Conservation (phyloP, 2,797 vertebrate genomes). For the Carduelis carduelis region DNA sequence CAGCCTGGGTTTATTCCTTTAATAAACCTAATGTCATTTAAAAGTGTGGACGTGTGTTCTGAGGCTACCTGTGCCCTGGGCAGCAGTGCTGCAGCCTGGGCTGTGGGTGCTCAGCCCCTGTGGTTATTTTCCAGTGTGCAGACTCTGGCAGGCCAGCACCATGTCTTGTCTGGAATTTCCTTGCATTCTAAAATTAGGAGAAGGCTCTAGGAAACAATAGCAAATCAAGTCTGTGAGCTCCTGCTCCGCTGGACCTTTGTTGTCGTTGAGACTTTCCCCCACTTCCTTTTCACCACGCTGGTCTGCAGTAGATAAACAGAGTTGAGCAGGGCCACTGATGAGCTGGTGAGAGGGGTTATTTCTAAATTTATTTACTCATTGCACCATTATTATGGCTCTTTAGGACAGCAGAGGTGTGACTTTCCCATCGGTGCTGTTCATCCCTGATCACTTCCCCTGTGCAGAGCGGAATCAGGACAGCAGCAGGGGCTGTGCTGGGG, state of each 20-base stretch:
- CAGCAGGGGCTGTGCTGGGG: rapidly evolving
- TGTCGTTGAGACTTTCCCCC: slow-evolving; percentile 41
- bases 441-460: rapidly evolving
- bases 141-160: background rate
- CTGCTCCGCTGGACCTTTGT: background rate
- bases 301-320: background rate
- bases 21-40: background rate
- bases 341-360: background rate
- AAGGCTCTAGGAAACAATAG: slow-evolving; percentile 36
- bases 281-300: background rate
- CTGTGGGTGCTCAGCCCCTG: background rate
- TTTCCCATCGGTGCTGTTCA: rapidly evolving
- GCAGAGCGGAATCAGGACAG: rapidly evolving
- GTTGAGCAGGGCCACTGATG: background rate
- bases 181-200: slow-evolving; percentile 47
- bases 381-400: background rate
- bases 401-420: background rate
- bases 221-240: background rate
- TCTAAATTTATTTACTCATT: background rate
- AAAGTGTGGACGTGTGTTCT: background rate
- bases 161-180: slow-evolving; percentile 51
- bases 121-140: background rate
- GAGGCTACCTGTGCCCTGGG: background rate
- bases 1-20: background rate
- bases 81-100: background rate